Percentiles rank a stretch among this genome's conserved stretches.
Evolutionary conservation across 2,888 invertebrate genomes (phyloP).

Genomic region (Seira sanloemensis): DNA sequence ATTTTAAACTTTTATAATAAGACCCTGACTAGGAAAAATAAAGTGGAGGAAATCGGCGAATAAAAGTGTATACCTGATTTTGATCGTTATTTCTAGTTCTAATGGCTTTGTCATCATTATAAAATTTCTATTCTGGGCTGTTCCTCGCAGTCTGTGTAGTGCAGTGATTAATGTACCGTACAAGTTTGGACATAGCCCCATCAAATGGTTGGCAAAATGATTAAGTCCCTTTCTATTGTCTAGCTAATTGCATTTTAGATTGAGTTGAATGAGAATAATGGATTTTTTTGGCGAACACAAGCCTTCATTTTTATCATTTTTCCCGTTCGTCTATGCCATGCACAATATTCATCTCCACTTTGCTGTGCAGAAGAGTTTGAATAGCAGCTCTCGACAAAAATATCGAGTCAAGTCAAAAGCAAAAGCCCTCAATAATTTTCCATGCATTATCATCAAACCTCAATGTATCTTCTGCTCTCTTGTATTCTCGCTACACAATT

Average conservation of each 20-base stretch:
- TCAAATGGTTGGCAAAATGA: conserved; percentile 66
- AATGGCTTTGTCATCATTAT: neutral
- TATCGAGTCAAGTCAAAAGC: conserved; percentile 26
- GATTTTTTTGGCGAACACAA: neutral
- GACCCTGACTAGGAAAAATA: too few relatives aligned
- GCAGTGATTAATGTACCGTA: neutral
- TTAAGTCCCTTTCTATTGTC: conserved; percentile 70
- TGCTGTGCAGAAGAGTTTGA: neutral
- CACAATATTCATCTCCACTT: too few relatives aligned
- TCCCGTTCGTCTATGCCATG: neutral
- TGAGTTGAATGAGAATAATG: conserved; percentile 34
- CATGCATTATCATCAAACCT: conserved; percentile 37
- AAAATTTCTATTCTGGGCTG: conserved; percentile 27
- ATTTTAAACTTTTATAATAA: too few relatives aligned
- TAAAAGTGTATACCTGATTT: too few relatives aligned
- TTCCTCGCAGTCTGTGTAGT: neutral
- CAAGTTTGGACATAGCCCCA: conserved; percentile 37
- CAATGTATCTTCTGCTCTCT: neutral
- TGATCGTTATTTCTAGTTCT: too few relatives aligned
- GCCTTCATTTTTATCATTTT: conserved; percentile 28
- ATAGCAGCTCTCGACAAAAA: neutral
- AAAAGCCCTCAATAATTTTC: conserved; percentile 44
- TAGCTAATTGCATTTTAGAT: conserved; percentile 71
- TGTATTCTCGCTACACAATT: neutral
- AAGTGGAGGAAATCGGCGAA: too few relatives aligned